Conservation (phyloP, 2,888 invertebrate species). For the Brenthis ino region DNA sequence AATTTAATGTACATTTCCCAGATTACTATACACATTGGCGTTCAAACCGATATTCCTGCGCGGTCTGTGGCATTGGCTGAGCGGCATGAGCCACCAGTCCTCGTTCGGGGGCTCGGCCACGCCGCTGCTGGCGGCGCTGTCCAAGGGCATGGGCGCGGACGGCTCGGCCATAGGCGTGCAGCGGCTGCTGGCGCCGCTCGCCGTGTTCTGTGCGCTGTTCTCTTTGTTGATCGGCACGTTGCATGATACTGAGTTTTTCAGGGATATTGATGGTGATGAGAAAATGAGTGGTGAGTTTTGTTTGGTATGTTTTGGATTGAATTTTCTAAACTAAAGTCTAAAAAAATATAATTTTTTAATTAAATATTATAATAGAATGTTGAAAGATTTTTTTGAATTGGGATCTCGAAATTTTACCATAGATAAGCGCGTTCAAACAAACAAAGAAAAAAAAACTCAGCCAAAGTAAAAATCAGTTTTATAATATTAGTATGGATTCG, state of each 20-base stretch:
- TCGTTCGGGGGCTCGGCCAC: slow-evolving; percentile 75
- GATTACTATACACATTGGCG: slow-evolving; percentile 89
- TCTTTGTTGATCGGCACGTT: slow-evolving; percentile 90
- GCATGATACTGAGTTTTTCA: slow-evolving; percentile 91
- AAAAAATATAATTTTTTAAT: no score
- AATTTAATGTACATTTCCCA: slow-evolving; percentile 47
- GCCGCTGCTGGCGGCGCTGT: slow-evolving; percentile 84
- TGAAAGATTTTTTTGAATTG: no score
- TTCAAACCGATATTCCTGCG: slow-evolving; percentile 90
- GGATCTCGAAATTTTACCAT: no score
- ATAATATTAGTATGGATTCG: no score
- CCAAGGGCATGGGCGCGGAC: slow-evolving; percentile 84
- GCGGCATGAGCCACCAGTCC: slow-evolving; percentile 65
- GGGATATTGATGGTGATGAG: slow-evolving; percentile 74
- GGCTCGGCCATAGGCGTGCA: slow-evolving; percentile 83
- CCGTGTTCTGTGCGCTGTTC: slow-evolving; percentile 92
- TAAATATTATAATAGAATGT: no score
- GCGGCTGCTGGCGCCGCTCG: slow-evolving; percentile 88
- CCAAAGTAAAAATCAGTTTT: no score
- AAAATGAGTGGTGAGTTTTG: slow-evolving; percentile 57
- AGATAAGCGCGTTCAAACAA: no score
- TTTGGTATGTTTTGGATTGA: not conserved
- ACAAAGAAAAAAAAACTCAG: no score
- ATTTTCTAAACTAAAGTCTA: no score
- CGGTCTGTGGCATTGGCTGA: slow-evolving; percentile 86